A percentile compares a stretch with the other conserved stretches of the same genome.
phyloP scores from a whole-genome alignment of 2,113 vertebrate genomes.

The Mesoclemmys tuberculata region DNA sequence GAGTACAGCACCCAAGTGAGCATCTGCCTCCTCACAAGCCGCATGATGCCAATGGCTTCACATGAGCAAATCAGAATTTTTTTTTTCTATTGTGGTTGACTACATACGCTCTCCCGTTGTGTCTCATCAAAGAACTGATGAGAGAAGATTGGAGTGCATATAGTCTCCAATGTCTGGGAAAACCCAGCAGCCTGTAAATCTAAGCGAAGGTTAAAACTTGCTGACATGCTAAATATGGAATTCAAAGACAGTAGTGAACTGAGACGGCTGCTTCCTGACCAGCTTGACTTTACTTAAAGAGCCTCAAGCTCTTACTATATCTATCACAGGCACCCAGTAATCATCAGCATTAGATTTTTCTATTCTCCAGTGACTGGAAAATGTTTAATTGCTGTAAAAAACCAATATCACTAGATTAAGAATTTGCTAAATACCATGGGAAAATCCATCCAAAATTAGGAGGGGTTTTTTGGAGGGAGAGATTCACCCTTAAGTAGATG shows the following conservation, averaged over 20 bases:
- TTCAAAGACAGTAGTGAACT: not conserved
- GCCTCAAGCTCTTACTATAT: not conserved
- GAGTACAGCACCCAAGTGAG: not conserved
- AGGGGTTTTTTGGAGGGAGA: not conserved
- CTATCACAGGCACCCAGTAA: not conserved
- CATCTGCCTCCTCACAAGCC: not conserved
- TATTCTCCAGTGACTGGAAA: not conserved
- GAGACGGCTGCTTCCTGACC: not conserved
- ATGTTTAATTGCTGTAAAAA: not conserved
- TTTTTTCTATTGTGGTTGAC: not conserved
- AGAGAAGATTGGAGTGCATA: not conserved
- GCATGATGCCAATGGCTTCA: not conserved
- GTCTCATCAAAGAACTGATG: not conserved
- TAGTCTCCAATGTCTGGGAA: not conserved
- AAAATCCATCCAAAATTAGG: constrained; percentile 2
- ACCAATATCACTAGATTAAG: not conserved
- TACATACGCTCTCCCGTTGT: not conserved
- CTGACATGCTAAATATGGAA: not conserved
- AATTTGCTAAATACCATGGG: not conserved
- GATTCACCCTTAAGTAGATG: not conserved
- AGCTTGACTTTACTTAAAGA: not conserved
- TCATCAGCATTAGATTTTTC: not conserved
- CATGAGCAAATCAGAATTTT: not conserved
- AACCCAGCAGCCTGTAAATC: not conserved
- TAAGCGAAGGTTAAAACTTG: not conserved